Conservation (phyloP, 2,888 invertebrate genomes). For the Cephus pulcher region DNA sequence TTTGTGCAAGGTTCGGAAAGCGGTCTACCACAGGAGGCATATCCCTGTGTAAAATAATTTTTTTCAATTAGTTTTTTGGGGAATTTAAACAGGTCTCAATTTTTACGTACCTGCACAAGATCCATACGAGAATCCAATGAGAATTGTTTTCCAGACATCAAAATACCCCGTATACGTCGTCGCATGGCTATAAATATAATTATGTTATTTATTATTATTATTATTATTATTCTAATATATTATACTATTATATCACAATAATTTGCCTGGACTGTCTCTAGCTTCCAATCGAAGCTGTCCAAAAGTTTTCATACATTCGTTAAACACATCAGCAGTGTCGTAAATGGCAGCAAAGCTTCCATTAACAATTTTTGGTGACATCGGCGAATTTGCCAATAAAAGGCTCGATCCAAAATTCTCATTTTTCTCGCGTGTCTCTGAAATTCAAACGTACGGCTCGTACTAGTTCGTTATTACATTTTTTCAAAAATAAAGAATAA, state of each 20-base stretch:
- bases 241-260: constrained; percentile 28
- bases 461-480: not conserved
- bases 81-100: not conserved
- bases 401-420: constrained; percentile 94
- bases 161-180: constrained; percentile 85
- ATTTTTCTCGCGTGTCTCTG: constrained; percentile 85
- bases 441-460: constrained; percentile 33
- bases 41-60: constrained; percentile 46
- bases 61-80: not conserved
- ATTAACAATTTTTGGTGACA: constrained; percentile 96
- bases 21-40: constrained; percentile 54
- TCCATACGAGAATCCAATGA: constrained; percentile 93
- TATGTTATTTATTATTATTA: constrained; percentile 11
- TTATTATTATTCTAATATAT: not conserved
- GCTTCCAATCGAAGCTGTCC: constrained; percentile 78
- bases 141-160: constrained; percentile 91
- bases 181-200: constrained; percentile 77
- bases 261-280: constrained; percentile 81
- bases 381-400: constrained; percentile 92
- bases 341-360: constrained; percentile 93
- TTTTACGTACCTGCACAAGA: constrained; percentile 75
- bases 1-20: constrained; percentile 58
- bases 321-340: constrained; percentile 81
- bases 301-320: constrained; percentile 79
- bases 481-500: not conserved